A percentile compares a stretch with the other conserved stretches of the same genome.
phyloP scores from a whole-genome alignment of 2,113 vertebrate genomes.

The Nyctereutes procyonoides region DNA sequence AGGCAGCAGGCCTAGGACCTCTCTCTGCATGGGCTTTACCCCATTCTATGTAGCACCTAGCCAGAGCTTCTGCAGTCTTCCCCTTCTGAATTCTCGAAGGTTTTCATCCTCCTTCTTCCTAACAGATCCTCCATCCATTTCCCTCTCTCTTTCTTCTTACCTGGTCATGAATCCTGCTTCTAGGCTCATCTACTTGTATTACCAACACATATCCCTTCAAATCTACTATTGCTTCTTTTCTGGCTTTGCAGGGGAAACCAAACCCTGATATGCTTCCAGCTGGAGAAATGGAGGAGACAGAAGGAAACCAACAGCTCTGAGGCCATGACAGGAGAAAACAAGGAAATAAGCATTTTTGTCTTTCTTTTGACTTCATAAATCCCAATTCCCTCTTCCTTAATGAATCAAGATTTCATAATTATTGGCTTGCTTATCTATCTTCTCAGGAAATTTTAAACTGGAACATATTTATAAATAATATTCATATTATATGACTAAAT shows the following conservation, averaged over 20 bases:
- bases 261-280: neutral
- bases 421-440: neutral
- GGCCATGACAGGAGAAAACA: neutral
- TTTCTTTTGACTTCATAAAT: neutral
- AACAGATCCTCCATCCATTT: neutral
- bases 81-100: neutral
- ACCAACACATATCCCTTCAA: neutral
- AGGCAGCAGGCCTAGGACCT: too few species aligned
- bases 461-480: neutral
- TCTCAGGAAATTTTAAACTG: neutral
- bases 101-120: neutral
- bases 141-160: neutral
- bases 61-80: neutral
- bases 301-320: neutral
- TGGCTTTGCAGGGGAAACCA: neutral
- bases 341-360: neutral
- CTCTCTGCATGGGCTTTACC: neutral
- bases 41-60: neutral
- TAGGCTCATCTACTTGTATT: neutral
- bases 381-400: neutral
- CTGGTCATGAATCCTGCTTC: neutral
- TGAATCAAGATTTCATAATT: neutral
- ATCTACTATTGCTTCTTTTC: neutral
- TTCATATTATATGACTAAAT: neutral
- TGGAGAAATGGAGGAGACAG: neutral